phyloP scores from a whole-genome alignment of 1,140 invertebrate species.

The Vanessa tameamea region DNA sequence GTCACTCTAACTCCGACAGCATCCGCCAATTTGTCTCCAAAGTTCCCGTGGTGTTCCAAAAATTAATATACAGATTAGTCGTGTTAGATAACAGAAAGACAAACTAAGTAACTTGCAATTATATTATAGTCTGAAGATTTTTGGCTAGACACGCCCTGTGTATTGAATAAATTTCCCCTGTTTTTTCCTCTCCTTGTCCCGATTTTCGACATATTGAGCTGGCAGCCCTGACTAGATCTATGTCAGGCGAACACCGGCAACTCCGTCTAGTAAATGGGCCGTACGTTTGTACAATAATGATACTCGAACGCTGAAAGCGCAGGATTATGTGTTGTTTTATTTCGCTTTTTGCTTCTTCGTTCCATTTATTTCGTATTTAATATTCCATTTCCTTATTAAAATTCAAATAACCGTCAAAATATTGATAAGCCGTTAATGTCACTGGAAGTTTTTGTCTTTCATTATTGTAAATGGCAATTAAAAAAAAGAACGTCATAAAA shows the following conservation, averaged over 20 bases:
- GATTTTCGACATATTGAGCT: background rate
- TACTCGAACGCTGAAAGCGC: background rate
- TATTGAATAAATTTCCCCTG: too few species aligned
- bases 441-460: background rate
- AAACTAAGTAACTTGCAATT: too few species aligned
- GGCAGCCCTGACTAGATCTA: background rate
- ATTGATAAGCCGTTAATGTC: too few species aligned
- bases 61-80: too few species aligned
- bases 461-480: background rate
- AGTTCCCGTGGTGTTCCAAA: too few species aligned
- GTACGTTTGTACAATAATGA: constrained; percentile 1
- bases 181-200: constrained; percentile 1
- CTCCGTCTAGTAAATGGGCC: constrained; percentile 1
- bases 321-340: background rate
- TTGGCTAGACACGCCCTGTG: too few species aligned
- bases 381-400: background rate
- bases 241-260: background rate
- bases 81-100: too few species aligned
- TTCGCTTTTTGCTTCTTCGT: background rate
- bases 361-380: background rate
- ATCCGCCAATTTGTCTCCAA: too few species aligned
- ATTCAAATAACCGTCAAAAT: background rate
- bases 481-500: background rate
- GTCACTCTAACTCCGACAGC: too few species aligned
- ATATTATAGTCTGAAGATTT: too few species aligned